Conservation (phyloP, 2,113 vertebrate species). For the Carlito syrichta region DNA sequence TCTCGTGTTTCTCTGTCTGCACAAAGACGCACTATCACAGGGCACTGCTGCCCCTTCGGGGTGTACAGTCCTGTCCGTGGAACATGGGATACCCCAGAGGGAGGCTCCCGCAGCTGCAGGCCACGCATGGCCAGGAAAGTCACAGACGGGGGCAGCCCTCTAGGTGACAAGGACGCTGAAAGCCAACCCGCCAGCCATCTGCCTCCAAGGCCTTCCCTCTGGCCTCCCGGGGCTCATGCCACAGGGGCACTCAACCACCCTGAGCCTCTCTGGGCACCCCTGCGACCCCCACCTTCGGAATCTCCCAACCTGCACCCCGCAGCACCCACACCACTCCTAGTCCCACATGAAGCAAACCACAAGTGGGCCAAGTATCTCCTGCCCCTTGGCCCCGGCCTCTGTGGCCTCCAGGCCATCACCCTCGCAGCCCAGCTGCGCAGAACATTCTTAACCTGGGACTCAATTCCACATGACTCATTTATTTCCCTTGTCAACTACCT, state of each 20-base stretch:
- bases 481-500: not conserved
- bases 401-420: too few relatives aligned
- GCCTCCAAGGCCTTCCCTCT: accelerated
- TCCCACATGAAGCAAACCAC: accelerated
- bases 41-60: not conserved
- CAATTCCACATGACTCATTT: too few relatives aligned
- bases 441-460: not conserved
- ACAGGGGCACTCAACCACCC: accelerated
- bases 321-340: accelerated
- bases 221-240: not conserved
- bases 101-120: not conserved
- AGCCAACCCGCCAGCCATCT: accelerated
- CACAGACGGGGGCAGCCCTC: accelerated
- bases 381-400: accelerated
- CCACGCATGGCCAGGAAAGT: not conserved
- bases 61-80: accelerated
- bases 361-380: accelerated
- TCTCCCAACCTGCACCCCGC: too few relatives aligned
- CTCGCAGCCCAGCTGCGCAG: not conserved
- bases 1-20: not conserved
- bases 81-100: not conserved
- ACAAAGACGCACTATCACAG: not conserved
- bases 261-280: accelerated
- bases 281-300: accelerated
- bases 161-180: not conserved